A percentile compares a stretch with the other conserved stretches of the same genome.
Evolutionary conservation across 2,797 vertebrate genomes (phyloP).

Genomic region (Ptychadena robeensis): DNA sequence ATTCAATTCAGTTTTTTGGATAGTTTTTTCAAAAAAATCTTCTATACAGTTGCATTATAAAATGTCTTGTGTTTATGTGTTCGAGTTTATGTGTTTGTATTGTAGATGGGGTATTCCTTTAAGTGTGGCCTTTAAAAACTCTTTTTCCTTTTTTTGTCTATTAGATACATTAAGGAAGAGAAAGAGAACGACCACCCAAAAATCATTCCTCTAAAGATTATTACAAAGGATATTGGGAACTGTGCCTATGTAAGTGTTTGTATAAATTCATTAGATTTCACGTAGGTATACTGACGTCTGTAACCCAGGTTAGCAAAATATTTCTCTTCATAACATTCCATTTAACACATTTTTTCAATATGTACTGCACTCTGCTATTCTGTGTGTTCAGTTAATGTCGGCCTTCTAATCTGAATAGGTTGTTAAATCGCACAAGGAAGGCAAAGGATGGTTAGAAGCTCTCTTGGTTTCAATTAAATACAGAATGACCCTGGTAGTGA

Average conservation of each 20-base stretch:
- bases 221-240: conserved; percentile 89
- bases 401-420: not conserved
- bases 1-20: no score
- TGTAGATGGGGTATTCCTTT: not conserved
- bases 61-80: no score
- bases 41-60: no score
- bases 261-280: conserved; percentile 3
- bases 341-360: conserved; percentile 9
- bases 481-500: no score
- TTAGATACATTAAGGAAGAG: conserved; percentile 87
- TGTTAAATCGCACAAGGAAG: no score
- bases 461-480: no score
- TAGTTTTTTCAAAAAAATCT: no score
- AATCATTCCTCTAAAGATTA: conserved; percentile 91
- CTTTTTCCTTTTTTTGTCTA: conserved; percentile 61
- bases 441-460: not conserved
- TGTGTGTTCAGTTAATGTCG: not conserved
- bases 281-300: conserved; percentile 16
- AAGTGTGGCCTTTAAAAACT: not conserved
- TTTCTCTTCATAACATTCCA: conserved; percentile 17
- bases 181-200: conserved; percentile 92
- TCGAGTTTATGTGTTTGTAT: not conserved
- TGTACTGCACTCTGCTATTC: not conserved
- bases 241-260: conserved; percentile 87
- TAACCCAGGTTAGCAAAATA: conserved; percentile 42